Percentiles rank a stretch among this genome's conserved stretches.
Conservation (phyloP, 2,797 vertebrate genomes). For the Pristis pectinata region DNA sequence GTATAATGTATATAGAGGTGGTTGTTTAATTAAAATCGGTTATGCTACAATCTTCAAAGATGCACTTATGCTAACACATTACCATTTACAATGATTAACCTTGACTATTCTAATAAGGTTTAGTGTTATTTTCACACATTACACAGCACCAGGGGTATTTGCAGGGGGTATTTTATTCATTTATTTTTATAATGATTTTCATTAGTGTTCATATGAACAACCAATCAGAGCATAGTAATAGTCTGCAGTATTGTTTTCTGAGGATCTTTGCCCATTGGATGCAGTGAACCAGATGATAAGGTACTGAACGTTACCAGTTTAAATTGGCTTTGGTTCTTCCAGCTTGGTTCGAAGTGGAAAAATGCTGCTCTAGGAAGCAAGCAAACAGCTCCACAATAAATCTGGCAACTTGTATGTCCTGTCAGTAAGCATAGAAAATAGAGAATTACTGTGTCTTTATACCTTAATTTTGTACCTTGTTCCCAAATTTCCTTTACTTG, state of each 20-base stretch:
- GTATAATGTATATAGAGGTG: background rate
- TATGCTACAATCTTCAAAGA: background rate
- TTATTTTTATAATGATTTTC: background rate
- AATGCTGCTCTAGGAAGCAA: background rate
- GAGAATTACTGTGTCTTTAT: background rate
- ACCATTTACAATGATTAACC: background rate
- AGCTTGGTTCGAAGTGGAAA: background rate
- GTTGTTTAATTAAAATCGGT: background rate
- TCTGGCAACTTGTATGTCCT: background rate
- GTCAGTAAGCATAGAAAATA: background rate
- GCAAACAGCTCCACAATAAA: background rate
- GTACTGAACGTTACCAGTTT: background rate
- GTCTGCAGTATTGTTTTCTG: background rate
- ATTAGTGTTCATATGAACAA: background rate
- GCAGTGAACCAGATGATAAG: background rate
- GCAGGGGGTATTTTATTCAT: background rate
- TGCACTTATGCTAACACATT: background rate
- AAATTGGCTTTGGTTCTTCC: background rate
- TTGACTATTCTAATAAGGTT: background rate
- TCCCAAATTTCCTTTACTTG: background rate
- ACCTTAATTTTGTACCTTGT: background rate
- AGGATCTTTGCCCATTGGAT: background rate
- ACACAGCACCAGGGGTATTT: background rate
- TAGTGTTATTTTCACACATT: background rate
- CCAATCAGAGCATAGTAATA: background rate